Percentiles rank a stretch among this genome's conserved stretches.
Evolutionary conservation across 2,113 vertebrate species (phyloP).

Genomic region (Uria aalge): DNA sequence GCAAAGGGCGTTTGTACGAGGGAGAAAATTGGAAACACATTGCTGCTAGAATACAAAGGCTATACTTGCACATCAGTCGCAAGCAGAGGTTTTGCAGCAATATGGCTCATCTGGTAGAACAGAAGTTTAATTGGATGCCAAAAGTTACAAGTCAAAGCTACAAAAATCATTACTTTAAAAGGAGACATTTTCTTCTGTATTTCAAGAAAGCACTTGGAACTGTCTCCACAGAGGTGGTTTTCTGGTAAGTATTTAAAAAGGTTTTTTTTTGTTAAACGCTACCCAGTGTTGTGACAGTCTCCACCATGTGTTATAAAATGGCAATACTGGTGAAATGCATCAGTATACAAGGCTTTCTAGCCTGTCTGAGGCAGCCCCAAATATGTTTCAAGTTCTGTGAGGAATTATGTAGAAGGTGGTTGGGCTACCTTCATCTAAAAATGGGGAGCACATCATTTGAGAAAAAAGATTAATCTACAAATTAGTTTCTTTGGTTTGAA

Average conservation of each 20-base stretch:
- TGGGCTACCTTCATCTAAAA: neutral
- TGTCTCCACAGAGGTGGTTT: neutral
- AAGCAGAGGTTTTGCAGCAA: neutral
- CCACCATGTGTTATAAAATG: neutral
- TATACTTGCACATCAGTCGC: neutral
- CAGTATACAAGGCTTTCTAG: neutral
- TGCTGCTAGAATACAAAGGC: neutral
- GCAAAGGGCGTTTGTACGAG: neutral
- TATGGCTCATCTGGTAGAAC: neutral
- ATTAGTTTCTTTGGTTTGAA: neutral
- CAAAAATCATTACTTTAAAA: neutral
- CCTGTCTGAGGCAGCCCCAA: neutral
- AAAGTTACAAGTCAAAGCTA: neutral
- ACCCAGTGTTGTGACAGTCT: neutral
- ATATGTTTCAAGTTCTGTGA: neutral
- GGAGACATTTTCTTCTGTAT: neutral
- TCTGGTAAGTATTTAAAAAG: neutral
- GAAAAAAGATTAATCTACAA: neutral
- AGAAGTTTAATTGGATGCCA: neutral
- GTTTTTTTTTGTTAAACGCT: neutral
- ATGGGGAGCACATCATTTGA: neutral
- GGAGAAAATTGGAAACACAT: neutral
- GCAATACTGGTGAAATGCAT: neutral
- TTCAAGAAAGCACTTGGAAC: neutral
- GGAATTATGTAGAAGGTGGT: neutral